Conservation (phyloP, 1,140 invertebrate genomes). For the Cotesia chilonis region DNA sequence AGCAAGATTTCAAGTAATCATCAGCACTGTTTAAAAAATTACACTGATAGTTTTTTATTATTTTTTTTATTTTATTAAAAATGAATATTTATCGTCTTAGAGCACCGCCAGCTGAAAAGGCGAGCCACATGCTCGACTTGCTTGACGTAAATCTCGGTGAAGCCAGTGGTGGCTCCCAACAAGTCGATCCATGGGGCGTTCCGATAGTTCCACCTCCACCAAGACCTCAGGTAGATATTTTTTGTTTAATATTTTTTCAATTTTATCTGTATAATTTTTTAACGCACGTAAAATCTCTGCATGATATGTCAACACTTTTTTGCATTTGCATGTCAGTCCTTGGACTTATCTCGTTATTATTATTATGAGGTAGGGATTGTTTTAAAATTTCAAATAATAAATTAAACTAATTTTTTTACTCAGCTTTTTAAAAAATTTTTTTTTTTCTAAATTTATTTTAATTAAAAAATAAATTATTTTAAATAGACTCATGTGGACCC, state of each 20-base stretch:
- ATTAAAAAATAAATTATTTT: conserved; percentile 20
- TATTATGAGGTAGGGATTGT: conserved; percentile 49
- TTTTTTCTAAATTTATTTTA: background rate
- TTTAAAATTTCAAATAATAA: background rate
- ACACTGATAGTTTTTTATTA: background rate
- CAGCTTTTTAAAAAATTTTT: background rate
- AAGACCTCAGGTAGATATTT: conserved; percentile 62
- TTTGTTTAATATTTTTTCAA: conserved; percentile 9
- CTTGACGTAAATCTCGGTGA: conserved; percentile 81
- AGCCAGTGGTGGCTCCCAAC: conserved; percentile 59
- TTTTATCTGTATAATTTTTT: conserved; percentile 37
- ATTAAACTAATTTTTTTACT: background rate
- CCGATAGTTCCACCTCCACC: conserved; percentile 66
- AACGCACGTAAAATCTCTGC: conserved; percentile 45
- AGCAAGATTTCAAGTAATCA: conserved; percentile 84
- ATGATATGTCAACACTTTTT: conserved; percentile 47
- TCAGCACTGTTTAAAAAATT: background rate
- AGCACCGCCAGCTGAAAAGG: conserved; percentile 62
- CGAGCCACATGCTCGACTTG: conserved; percentile 82
- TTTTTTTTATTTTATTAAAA: conserved; percentile 1
- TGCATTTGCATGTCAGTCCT: conserved; percentile 55
- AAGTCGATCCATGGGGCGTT: conserved; percentile 77
- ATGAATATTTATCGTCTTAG: conserved; percentile 42
- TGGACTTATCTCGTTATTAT: conserved; percentile 57
- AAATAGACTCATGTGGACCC: conserved; percentile 65